A percentile compares a stretch with the other conserved stretches of the same genome.
Conservation (phyloP, 2,113 vertebrate genomes). For the Bettongia penicillata region DNA sequence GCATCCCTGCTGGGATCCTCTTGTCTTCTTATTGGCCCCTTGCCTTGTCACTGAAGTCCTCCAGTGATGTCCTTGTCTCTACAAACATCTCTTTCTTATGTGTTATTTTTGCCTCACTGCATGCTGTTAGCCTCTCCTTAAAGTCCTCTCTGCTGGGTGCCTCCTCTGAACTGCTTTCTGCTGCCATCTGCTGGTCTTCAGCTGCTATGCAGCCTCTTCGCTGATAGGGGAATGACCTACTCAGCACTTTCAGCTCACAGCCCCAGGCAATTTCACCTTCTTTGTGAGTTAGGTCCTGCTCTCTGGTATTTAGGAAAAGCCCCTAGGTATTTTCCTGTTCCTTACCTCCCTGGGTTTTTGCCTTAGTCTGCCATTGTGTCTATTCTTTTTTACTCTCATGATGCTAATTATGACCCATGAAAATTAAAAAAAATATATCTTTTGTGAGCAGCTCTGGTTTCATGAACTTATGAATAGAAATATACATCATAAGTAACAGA, state of each 20-base stretch:
- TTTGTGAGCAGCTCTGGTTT: background rate
- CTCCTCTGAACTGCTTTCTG: background rate
- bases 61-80: background rate
- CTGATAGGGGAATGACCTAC: too few relatives aligned
- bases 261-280: too few relatives aligned
- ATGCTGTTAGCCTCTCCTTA: background rate
- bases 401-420: too few relatives aligned
- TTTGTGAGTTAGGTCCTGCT: too few relatives aligned
- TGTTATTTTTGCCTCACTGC: background rate
- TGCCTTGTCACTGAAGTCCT: background rate
- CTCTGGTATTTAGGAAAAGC: too few relatives aligned
- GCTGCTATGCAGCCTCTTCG: background rate
- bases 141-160: background rate
- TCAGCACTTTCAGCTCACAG: too few relatives aligned
- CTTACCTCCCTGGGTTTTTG: too few relatives aligned
- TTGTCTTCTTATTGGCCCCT: background rate
- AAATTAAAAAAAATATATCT: too few relatives aligned
- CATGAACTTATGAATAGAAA: background rate
- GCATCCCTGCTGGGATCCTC: background rate
- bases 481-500: background rate
- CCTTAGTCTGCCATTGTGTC: too few relatives aligned
- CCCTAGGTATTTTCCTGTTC: too few relatives aligned
- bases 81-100: background rate
- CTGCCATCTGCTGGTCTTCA: background rate
- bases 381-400: too few relatives aligned